Evolutionary conservation across 2,113 vertebrate species (phyloP).

Genomic region (Spea bombifrons): DNA sequence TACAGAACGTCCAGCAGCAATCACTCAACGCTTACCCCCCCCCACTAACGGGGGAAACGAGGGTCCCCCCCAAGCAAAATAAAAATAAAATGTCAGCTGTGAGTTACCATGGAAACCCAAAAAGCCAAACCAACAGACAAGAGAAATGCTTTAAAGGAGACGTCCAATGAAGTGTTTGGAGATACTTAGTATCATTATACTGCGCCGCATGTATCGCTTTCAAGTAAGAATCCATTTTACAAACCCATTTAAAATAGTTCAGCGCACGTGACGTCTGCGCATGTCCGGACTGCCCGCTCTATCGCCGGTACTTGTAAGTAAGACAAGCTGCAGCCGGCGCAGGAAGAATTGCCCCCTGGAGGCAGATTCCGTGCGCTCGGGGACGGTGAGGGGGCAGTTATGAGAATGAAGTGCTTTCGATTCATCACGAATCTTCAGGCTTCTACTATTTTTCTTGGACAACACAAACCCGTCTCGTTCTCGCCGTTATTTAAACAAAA

Average conservation of each 20-base stretch:
- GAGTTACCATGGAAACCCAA: too few relatives aligned
- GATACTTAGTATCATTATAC: conserved; percentile 32
- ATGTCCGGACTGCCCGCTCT: too few relatives aligned
- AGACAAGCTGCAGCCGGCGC: too few relatives aligned
- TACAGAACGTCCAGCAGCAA: too few relatives aligned
- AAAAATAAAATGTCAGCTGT: background rate
- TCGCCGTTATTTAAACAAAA: background rate
- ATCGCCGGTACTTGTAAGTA: too few relatives aligned
- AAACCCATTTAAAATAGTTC: background rate
- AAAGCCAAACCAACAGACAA: background rate
- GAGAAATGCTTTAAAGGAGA: background rate
- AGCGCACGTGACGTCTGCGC: background rate
- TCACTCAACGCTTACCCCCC: too few relatives aligned
- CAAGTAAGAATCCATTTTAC: background rate
- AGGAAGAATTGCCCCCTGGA: too few relatives aligned
- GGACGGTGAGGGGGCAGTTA: background rate
- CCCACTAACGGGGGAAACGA: too few relatives aligned
- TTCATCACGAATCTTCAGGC: conserved; percentile 34
- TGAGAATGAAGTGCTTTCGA: background rate
- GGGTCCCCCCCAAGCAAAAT: background rate
- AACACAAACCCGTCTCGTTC: background rate
- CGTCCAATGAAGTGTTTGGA: background rate
- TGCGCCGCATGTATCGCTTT: background rate
- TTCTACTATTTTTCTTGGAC: background rate
- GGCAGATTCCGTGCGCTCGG: too few relatives aligned